Base-by-base conservation (phyloP, 2,113 vertebrate genomes). In the Heterochromis multidens region DNA sequence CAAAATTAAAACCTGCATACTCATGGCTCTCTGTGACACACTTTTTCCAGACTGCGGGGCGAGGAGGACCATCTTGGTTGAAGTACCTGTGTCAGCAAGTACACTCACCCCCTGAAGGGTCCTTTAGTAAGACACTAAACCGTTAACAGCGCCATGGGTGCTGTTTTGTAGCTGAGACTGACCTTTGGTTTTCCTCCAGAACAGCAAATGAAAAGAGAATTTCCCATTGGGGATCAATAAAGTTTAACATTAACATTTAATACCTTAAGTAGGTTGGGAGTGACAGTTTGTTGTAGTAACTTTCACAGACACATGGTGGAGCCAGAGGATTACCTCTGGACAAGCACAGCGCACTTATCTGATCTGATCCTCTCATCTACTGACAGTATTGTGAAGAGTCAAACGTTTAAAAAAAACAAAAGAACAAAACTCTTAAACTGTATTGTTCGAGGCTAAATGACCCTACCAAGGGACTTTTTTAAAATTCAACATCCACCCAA, bases 291-390 rank as follows among this genome's bases (percentile, higher is more conserved):
- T 31, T n/a, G 59, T 83, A 82, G 9, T 88, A 58, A 59, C 14
- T 4, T 35, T 4, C 67, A 2, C 2, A 1, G 61, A 16, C 94
- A 92, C 92, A 87, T 4, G 94, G 70, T 90, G 94, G 93, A 61
- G 92, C 89, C 87, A 94, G 37, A 94, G 84, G 74, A 92, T 85
- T 88, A 58, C 6, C 8, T 85, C 37, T 2, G 11, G 25, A 62
- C 13, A 19, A 31, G 10, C 9, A 1, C 8, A 13, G 57, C 4
- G 2, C 49, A 3, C 5, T 10, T n/a, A 84, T 54, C 54, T 6
- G 31, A 84, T 58, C 54, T 3, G 16, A 23, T 16, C 33, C 21
- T 19, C 25, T 27, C 27, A 0, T 49, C n/a, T 3, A 7, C 40
- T 35, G 52, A 67, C 49, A 43, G 61, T 10, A 13, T 29, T 23